phyloP scores from a whole-genome alignment of 2,888 invertebrate species.

The Nomada hirtipes region DNA sequence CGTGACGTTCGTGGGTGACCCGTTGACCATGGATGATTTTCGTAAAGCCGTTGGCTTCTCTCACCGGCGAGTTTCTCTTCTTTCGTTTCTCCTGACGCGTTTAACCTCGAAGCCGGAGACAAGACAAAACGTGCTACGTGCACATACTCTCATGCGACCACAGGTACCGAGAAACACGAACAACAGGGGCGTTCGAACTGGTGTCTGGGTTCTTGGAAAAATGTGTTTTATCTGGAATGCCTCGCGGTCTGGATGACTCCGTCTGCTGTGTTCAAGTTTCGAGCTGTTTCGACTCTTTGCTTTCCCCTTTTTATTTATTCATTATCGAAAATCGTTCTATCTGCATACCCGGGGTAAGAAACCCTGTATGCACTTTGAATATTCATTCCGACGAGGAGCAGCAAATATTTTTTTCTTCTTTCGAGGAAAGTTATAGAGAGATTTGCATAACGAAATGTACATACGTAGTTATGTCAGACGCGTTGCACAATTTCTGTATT shows the following conservation, averaged over 20 bases:
- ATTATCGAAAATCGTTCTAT: neutral
- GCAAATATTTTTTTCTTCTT: no score
- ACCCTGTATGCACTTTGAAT: no score
- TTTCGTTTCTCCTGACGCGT: slow-evolving; percentile 48
- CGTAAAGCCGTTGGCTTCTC: slow-evolving; percentile 37
- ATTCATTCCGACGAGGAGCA: no score
- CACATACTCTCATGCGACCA: neutral
- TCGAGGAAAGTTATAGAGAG: no score
- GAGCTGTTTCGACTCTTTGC: neutral
- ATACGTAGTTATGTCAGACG: neutral
- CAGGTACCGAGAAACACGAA: slow-evolving; percentile 26
- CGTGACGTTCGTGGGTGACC: slow-evolving; percentile 51
- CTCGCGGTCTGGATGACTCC: neutral
- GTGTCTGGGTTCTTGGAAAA: slow-evolving; percentile 26
- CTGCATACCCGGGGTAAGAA: neutral
- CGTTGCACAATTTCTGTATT: neutral
- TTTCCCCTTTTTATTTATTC: neutral
- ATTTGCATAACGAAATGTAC: neutral
- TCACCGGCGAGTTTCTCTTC: slow-evolving; percentile 54
- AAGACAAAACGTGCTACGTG: neutral
- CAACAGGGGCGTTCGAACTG: slow-evolving; percentile 5
- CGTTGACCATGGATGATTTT: slow-evolving; percentile 61
- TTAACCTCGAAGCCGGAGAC: slow-evolving; percentile 55
- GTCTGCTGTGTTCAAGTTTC: neutral
- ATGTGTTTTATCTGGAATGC: neutral